Evolutionary conservation across 2,888 invertebrate species (phyloP).

Genomic region (Colostygia pectinataria): DNA sequence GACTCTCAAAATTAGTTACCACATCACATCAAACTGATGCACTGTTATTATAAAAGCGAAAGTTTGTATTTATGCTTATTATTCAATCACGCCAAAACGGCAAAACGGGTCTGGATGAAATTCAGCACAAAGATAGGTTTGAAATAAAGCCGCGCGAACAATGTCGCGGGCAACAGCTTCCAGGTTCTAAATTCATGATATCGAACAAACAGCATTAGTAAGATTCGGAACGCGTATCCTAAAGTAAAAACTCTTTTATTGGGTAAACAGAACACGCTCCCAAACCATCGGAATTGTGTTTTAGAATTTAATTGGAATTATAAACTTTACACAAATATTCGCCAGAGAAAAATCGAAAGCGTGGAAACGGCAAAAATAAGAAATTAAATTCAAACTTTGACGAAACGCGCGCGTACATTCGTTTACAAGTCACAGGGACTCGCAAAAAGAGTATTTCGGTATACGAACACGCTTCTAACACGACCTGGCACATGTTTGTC

Average conservation of each 20-base stretch:
- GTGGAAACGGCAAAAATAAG: slow-evolving; percentile 24
- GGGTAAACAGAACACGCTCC: slow-evolving; percentile 13
- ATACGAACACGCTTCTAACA: slow-evolving; percentile 50
- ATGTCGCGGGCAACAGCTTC: too few relatives aligned
- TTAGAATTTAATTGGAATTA: slow-evolving; percentile 21
- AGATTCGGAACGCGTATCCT: background rate
- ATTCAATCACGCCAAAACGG: too few relatives aligned
- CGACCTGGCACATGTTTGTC: slow-evolving; percentile 42
- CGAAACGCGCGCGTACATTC: background rate
- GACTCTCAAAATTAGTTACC: too few relatives aligned
- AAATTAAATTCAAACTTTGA: slow-evolving; percentile 24
- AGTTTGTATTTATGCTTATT: too few relatives aligned
- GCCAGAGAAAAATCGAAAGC: slow-evolving; percentile 4
- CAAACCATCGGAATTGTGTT: slow-evolving; percentile 11
- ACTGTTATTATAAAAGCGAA: too few relatives aligned
- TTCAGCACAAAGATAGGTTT: too few relatives aligned
- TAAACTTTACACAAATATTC: slow-evolving; percentile 13
- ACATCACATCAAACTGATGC: too few relatives aligned
- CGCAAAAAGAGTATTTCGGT: slow-evolving; percentile 17
- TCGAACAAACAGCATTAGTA: background rate
- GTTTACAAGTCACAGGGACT: slow-evolving; percentile 9
- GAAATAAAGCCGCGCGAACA: too few relatives aligned
- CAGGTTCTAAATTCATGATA: too few relatives aligned
- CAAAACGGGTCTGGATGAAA: too few relatives aligned
- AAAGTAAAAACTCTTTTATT: background rate